Percentiles rank a stretch among this genome's conserved stretches.
Conservation (phyloP, 2,888 invertebrate genomes). For the Hypsopygia costalis region DNA sequence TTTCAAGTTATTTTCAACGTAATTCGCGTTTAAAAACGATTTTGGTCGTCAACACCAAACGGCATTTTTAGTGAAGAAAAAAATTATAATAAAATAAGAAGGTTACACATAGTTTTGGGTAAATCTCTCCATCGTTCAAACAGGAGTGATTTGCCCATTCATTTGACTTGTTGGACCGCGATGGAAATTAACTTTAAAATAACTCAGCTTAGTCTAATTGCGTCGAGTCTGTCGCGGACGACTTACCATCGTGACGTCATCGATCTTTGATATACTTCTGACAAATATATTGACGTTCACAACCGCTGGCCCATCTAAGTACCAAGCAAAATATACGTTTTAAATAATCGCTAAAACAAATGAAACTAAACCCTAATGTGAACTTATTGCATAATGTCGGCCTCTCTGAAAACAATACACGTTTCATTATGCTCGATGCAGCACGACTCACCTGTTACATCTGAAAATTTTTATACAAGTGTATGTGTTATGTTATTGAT, state of each 20-base stretch:
- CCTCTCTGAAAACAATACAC: constrained; percentile 24
- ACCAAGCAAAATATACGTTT: constrained; percentile 76
- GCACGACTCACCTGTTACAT: constrained; percentile 42
- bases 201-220: constrained; percentile 56
- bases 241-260: constrained; percentile 99
- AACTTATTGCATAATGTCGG: constrained; percentile 22
- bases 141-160: constrained; percentile 73
- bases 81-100: constrained; percentile 48
- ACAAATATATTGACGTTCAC: constrained; percentile 99
- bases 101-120: constrained; percentile 54
- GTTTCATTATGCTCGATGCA: constrained; percentile 30
- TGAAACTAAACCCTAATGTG: constrained; percentile 53
- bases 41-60: constrained; percentile 78
- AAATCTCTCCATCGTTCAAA: constrained; percentile 57
- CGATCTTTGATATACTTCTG: constrained; percentile 99
- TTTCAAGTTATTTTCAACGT: not conserved
- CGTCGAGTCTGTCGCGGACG: constrained; percentile 61
- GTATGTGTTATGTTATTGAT: constrained; percentile 14
- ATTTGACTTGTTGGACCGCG: constrained; percentile 72
- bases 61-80: constrained; percentile 41
- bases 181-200: constrained; percentile 37
- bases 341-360: constrained; percentile 43
- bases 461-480: constrained; percentile 34
- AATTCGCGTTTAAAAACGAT: constrained; percentile 67
- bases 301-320: constrained; percentile 94